Evolutionary conservation across 2,113 vertebrate species (phyloP).

Genomic region (Pseudorectes ferrugineus): DNA sequence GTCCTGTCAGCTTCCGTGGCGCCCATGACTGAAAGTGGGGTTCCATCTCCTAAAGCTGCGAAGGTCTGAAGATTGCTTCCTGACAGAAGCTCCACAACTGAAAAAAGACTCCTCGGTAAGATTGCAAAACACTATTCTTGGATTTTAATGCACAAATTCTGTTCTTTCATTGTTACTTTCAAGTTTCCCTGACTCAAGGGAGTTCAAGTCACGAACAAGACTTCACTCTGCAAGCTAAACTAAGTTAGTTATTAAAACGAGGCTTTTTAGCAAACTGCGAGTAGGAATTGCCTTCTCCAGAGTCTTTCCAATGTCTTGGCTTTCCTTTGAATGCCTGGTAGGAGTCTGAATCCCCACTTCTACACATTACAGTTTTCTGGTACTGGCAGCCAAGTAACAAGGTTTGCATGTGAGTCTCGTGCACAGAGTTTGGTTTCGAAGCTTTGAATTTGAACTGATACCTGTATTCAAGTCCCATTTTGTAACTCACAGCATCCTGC

Average conservation of each 20-base stretch:
- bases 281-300: not conserved
- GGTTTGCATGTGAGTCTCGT: accelerated
- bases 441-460: not conserved
- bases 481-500: not conserved
- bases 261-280: not conserved
- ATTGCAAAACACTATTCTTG: not conserved
- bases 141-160: not conserved
- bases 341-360: not conserved
- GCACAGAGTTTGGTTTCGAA: not conserved
- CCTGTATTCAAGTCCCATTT: not conserved
- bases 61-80: not conserved
- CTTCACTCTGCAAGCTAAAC: not conserved
- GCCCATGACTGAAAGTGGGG: not conserved
- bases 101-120: not conserved
- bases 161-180: not conserved
- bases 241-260: not conserved
- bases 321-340: not conserved
- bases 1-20: not conserved
- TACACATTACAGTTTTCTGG: not conserved
- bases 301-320: not conserved
- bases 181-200: not conserved
- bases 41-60: not conserved
- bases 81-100: not conserved
- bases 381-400: not conserved
- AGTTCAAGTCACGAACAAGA: not conserved